Evolutionary conservation across 53 echinoderm and acorn worm species (phyloP).

Genomic region (Holothuria scabra): DNA sequence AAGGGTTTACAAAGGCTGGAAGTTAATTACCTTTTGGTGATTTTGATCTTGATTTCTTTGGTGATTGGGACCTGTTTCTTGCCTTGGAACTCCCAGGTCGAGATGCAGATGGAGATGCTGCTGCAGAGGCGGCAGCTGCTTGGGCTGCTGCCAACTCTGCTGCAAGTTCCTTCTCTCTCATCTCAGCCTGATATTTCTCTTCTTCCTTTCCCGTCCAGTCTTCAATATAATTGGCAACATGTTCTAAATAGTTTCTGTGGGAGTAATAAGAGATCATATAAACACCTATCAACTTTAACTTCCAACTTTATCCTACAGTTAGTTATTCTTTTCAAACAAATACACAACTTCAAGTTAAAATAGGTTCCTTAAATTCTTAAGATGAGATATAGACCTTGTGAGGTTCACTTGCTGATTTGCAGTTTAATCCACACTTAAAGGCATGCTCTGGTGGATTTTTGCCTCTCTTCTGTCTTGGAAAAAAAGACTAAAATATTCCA

Average conservation of each 20-base stretch:
- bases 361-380: no score
- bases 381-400: no score
- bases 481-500: no score
- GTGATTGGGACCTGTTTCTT: conserved; percentile 71
- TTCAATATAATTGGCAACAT: conserved; percentile 73
- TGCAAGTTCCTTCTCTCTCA: conserved; percentile 72
- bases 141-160: conserved; percentile 71
- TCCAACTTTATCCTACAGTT: no score
- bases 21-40: conserved; percentile 82
- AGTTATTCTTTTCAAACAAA: no score
- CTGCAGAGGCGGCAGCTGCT: conserved; percentile 54
- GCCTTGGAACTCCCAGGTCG: conserved; percentile 87
- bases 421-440: no score
- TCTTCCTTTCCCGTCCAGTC: conserved; percentile 83
- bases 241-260: conserved; percentile 94
- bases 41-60: conserved; percentile 94
- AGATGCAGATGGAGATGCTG: conserved; percentile 68
- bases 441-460: no score
- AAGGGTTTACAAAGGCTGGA: background rate
- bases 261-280: background rate
- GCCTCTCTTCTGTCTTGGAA: no score
- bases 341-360: no score
- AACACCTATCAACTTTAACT: no score
- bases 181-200: conserved; percentile 74
- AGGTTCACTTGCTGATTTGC: no score